Base-by-base conservation (phyloP, 2,888 invertebrate species). In the Drosophila mettleri region DNA sequence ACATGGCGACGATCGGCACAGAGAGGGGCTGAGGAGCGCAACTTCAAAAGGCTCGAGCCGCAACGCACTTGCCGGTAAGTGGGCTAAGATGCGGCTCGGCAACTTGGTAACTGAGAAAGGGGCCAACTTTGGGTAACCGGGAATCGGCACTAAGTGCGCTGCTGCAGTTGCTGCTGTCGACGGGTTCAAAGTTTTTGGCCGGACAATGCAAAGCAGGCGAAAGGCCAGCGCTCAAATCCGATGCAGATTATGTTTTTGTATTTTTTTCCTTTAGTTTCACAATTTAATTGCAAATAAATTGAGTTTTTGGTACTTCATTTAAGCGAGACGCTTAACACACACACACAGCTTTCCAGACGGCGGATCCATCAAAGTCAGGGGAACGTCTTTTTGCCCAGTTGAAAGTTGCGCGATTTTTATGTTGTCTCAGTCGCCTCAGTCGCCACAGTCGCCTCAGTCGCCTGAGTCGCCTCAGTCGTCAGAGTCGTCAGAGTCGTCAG, bases 261-360 rank as follows among this genome's bases (percentile, higher is more conserved):
- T 43, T 52, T 52, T 24, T 34, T 34, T 9, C 10, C 49, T 34
- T 49, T 38, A 60, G 72, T 60, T 74, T 78, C 77, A 79, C 86
- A 89, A 89, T 90, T 91, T 91, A 91, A 91, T 91, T 91, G 91
- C 91, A 91, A 91, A 91, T 91, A 91, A 91, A 91, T 91, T 90
- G 89, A 90, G 90, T 91, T 91, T 91, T 90, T 85, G 88, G 90
- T 89, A 90, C 90, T 90, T 90, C 81, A 89, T 90, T 90, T 90
- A 89, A 89, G 89, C 89, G 90, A 85, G 79, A 88, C 90, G 90
- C 73, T 78, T 67, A 80, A 75, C 76, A 64, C 27, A 51, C 31
- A 49, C 33, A 22, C 16, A 51, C 39, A 48, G 16, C 61, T 69
- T 58, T 55, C 20, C 45, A 53, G 62, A 69, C 48, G 68, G 68